Conservation (phyloP, 2,888 invertebrate genomes). For the Epinotia brunnichana region DNA sequence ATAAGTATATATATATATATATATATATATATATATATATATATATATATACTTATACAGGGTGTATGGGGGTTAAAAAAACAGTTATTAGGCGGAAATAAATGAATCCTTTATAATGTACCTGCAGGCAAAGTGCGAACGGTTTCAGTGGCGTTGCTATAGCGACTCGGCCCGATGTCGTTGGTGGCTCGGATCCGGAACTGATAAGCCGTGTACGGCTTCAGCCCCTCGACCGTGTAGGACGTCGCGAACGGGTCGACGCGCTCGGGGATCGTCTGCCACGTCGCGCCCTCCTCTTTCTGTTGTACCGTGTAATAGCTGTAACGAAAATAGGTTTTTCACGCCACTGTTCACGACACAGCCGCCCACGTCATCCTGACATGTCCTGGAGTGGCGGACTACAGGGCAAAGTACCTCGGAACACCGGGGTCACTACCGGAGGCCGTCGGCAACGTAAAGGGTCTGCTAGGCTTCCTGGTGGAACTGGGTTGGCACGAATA, state of each 20-base stretch:
- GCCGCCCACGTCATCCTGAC: too few relatives aligned
- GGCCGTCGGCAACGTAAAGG: too few relatives aligned
- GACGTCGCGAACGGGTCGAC: slow-evolving; percentile 94
- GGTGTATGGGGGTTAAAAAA: too few relatives aligned
- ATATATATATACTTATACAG: too few relatives aligned
- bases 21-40: too few relatives aligned
- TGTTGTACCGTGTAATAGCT: slow-evolving; percentile 96
- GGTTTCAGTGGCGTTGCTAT: slow-evolving; percentile 94
- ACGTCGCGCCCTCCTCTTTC: slow-evolving; percentile 92
- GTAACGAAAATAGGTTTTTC: slow-evolving; percentile 30
- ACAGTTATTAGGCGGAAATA: neutral
- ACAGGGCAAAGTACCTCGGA: too few relatives aligned
- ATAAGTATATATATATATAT: too few relatives aligned
- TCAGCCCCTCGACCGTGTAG: slow-evolving; percentile 92
- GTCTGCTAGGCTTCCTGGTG: too few relatives aligned
- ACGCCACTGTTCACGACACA: too few relatives aligned
- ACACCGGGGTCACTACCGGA: too few relatives aligned
- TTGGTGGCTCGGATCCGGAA: slow-evolving; percentile 98
- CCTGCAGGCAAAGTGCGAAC: slow-evolving; percentile 94
- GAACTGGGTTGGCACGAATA: too few relatives aligned
- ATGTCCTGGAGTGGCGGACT: too few relatives aligned
- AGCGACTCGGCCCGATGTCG: slow-evolving; percentile 96
- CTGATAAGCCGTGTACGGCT: slow-evolving; percentile 94
- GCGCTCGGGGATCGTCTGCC: slow-evolving; percentile 92
- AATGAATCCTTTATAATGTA: slow-evolving; percentile 55